Evolutionary conservation across 2,797 vertebrate genomes (phyloP).

Genomic region (Sebastes trivittatus): DNA sequence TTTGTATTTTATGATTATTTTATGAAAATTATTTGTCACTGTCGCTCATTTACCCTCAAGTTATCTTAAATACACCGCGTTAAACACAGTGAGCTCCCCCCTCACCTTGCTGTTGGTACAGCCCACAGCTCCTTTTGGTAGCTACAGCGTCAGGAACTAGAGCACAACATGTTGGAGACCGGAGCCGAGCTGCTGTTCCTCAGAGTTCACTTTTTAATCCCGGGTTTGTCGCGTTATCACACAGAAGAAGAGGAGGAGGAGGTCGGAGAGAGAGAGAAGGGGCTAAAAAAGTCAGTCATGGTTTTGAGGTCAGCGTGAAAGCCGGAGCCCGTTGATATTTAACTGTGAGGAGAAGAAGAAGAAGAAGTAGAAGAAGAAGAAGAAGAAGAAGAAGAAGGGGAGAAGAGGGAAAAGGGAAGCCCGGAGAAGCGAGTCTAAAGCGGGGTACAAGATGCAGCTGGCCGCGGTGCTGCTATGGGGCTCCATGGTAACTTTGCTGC

Average conservation of each 20-base stretch:
- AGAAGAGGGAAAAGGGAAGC: constrained; percentile 32
- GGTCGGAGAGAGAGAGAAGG: constrained; percentile 26
- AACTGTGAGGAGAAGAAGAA: constrained; percentile 25
- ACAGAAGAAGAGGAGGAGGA: constrained; percentile 34
- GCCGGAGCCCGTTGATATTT: constrained; percentile 56
- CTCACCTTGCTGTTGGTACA: constrained; percentile 68
- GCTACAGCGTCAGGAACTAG: constrained; percentile 45
- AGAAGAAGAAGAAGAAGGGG: neutral
- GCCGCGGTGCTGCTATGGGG: constrained; percentile 76
- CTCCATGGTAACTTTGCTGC: constrained; percentile 76
- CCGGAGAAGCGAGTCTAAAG: constrained; percentile 61
- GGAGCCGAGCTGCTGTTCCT: neutral
- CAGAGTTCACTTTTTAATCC: constrained; percentile 74
- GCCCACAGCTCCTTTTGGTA: constrained; percentile 78
- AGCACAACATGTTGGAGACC: constrained; percentile 80
- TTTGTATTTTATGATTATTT: rapidly evolving
- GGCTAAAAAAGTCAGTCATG: constrained; percentile 68
- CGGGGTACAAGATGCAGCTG: constrained; percentile 77
- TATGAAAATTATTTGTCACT: rapidly evolving
- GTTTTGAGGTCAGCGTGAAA: constrained; percentile 62
- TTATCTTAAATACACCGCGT: rapidly evolving
- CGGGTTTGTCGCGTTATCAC: constrained; percentile 55
- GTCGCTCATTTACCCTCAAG: rapidly evolving
- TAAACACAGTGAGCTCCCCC: neutral
- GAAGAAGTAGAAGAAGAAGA: neutral